Evolutionary conservation across 2,113 vertebrate genomes (phyloP).

Genomic region (Sterna hirundo): DNA sequence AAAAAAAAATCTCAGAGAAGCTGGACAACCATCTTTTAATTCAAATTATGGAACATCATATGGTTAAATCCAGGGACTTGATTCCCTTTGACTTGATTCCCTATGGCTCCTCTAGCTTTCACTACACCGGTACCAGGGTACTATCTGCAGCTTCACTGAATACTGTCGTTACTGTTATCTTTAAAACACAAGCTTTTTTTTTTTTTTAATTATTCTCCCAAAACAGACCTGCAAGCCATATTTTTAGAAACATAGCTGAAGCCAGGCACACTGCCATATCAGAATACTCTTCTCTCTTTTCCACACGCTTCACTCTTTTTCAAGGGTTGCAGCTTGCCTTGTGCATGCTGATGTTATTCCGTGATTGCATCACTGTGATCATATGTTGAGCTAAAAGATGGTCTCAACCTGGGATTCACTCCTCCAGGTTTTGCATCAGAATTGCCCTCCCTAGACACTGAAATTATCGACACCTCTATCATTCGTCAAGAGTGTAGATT

Average conservation of each 20-base stretch:
- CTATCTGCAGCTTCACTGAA: background rate
- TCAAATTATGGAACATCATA: background rate
- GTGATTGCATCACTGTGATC: background rate
- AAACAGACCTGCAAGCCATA: background rate
- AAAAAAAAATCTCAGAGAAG: background rate
- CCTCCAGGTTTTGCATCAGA: conserved; percentile 28
- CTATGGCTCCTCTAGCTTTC: background rate
- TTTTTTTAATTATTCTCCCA: background rate
- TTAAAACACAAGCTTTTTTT: background rate
- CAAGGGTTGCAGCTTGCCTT: background rate
- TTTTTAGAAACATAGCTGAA: background rate
- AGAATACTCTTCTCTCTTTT: background rate
- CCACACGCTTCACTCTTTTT: accelerated
- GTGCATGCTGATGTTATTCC: background rate
- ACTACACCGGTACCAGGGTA: background rate
- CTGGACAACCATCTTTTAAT: background rate
- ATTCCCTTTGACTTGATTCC: background rate
- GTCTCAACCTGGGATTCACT: background rate
- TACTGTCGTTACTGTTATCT: background rate
- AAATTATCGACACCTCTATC: background rate
- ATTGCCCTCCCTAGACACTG: background rate
- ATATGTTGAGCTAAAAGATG: background rate
- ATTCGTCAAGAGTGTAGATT: background rate
- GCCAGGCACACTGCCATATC: background rate
- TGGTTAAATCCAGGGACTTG: background rate